Evolutionary conservation across 2,797 vertebrate genomes (phyloP), one percentile per base, ranked within the genome.

Genomic region (Enteromius afrohamiltoni): DNA sequence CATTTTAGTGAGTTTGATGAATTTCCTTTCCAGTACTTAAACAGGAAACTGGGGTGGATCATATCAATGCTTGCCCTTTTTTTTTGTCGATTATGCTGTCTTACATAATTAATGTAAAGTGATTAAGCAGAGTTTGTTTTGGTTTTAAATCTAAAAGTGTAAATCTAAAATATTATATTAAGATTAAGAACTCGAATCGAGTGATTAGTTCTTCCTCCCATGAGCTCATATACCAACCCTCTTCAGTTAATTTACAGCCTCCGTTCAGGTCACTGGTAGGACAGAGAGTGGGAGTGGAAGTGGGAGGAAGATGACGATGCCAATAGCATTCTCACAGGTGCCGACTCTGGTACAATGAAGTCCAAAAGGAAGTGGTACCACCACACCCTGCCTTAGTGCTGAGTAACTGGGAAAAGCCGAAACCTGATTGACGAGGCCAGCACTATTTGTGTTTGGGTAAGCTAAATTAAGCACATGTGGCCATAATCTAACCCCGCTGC

Each of bases 401-500:
- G 89, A 92, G 86, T 87, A 88, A 80, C 76, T 83, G 85, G 86
- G 88, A 89, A 90, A 90, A 86, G 76, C 45, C 60, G 80, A 78
- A 62, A 23, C 51, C 26, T n/a, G 42, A 86, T 75, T 68, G 73
- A 85, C 49, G 51, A 83, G 79, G 75, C 71, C 83, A 83, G 77
- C 83, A 76, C 69, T 58, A 82, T 87, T 85, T 77, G 73, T 87
- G 86, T 87, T 85, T 86, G 86, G 83, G 80, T 85, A 79, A 79
- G 74, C 81, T 88, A 87, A 88, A 90, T 85, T 83, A 88, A 88
- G 83, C 83, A 45, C 82, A 88, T 82, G 87, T 87, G 84, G 82
- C 74, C 79, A 31, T 58, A 85, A 84, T 87, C 75, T 87, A 85
- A 82, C 83, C 80, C 81, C 55, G 67, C 79, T 31, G 80, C 85